Percentiles rank a stretch among this genome's conserved stretches.
These are phyloP conservation scores for Diglossa cyanea DNA, from an alignment of 2,797 vertebrate genomes.

Conservation along the genomic window DNA sequence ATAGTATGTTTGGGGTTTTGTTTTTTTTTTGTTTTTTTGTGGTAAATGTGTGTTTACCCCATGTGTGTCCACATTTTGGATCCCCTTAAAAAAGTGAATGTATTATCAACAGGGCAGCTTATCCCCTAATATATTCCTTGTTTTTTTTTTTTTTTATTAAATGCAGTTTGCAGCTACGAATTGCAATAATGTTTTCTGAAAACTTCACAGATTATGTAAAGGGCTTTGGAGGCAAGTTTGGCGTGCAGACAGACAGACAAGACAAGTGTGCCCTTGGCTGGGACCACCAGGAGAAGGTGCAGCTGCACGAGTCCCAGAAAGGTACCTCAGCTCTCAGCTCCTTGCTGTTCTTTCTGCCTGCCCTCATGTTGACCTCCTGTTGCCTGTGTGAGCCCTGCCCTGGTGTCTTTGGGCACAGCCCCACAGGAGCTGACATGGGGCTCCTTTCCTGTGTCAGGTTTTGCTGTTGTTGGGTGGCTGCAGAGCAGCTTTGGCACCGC, in stretches of 20 bases:
- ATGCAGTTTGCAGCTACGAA: background rate
- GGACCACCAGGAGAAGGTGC: constrained; percentile 96
- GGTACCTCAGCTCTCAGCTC: constrained; percentile 70
- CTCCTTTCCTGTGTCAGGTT: background rate
- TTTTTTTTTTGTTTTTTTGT: background rate
- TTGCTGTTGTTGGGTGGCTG: background rate
- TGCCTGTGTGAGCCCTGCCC: background rate
- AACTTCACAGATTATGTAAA: constrained; percentile 88
- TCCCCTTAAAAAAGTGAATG: background rate
- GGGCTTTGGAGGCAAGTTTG: constrained; percentile 96
- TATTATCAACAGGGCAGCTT: background rate
- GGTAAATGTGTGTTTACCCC: background rate
- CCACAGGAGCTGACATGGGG: background rate
- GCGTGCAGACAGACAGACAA: constrained; percentile 94
- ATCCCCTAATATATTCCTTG: background rate
- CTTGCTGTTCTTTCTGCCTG: background rate
- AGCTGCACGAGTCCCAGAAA: constrained; percentile 97
- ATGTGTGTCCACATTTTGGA: background rate
- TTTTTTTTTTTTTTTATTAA: accelerated
- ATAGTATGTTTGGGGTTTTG: background rate
- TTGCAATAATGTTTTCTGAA: background rate
- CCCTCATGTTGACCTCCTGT: background rate
- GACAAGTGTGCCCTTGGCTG: constrained; percentile 96
- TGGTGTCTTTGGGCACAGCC: background rate
- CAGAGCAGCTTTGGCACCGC: background rate